Conservation (phyloP, 2,888 invertebrate genomes). For the Aporophyla nigra region DNA sequence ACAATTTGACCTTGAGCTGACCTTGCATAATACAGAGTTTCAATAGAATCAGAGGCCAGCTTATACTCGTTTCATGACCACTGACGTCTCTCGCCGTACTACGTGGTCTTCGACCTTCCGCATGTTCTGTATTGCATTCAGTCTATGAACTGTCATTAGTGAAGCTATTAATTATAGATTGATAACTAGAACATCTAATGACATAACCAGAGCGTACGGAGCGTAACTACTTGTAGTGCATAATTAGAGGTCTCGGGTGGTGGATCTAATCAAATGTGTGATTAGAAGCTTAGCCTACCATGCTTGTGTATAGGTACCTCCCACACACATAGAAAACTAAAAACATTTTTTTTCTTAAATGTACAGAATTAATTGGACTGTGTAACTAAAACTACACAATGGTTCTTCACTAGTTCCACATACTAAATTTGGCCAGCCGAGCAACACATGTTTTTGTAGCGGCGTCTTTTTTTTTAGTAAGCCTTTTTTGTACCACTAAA, state of each 20-base stretch:
- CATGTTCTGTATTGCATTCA: not conserved
- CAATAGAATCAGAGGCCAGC: not conserved
- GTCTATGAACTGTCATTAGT: not conserved
- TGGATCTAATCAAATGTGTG: not conserved
- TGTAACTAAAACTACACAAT: not conserved
- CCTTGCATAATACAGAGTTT: not conserved
- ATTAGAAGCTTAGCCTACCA: not conserved
- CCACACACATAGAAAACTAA: no score
- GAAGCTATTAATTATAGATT: not conserved
- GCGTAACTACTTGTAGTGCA: not conserved
- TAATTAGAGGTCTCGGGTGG: constrained; percentile 1
- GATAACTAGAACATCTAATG: constrained; percentile 10
- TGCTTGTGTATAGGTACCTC: not conserved
- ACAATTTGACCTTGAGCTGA: not conserved
- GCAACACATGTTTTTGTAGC: not conserved
- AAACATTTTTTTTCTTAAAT: no score
- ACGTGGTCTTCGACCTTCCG: not conserved
- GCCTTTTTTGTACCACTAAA: no score
- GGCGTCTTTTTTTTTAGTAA: not conserved
- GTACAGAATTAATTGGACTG: not conserved
- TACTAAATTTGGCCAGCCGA: no score
- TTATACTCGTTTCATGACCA: not conserved
- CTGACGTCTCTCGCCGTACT: not conserved
- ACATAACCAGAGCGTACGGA: not conserved
- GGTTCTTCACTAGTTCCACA: no score